Base-by-base conservation (phyloP, 2,797 vertebrate species). In the Hylomyscus alleni region DNA sequence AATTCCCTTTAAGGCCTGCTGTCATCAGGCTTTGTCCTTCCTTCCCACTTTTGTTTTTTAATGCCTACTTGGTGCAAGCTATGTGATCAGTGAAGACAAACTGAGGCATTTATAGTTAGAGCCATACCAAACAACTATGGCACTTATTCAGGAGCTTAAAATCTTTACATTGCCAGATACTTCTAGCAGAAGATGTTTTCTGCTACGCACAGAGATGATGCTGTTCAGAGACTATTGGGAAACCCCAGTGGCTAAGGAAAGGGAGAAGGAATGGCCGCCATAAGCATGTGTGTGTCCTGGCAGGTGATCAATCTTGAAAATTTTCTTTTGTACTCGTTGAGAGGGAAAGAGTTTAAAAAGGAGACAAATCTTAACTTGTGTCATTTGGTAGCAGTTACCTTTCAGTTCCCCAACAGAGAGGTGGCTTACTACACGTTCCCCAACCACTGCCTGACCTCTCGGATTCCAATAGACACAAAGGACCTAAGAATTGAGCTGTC, bases 1-100 rank as follows among this genome's bases (percentile, higher is more conserved):
- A 2, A 14, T 88, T 93, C 91, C 37, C 20, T 91, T 92, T 91
- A 76, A 89, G 60, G 37, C 20, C 95, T 58, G 44, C 10, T 58
- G 1, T 40, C 80, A 31, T 78, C 2, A 31, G 50, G 1, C 2
- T 2, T 56, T 95, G 82, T 95, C 19, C 14, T 86, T 94, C 81
- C 14, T 86, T 95, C 81, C 40, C 62, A 73, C 65, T 87, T 84
- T 11, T 90, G 24, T 60, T 60, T 8, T 60, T 60, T 84, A 65
- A 6, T 90, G 1, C 34, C 44, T 75, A 0, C 72, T 6, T 0
- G 44, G 17, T 80, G 14, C 24, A 77, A 50, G 29, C 5, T 6
- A 4, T 7, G 8, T 4, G 10, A 0, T 88, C 44, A 50, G 0
- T 82, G 29, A 54, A 62, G 24, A 14, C 17, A 6, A 14, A 73